Evolutionary conservation across 1,140 invertebrate genomes (phyloP).

Genomic region (Fopius arisanus): DNA sequence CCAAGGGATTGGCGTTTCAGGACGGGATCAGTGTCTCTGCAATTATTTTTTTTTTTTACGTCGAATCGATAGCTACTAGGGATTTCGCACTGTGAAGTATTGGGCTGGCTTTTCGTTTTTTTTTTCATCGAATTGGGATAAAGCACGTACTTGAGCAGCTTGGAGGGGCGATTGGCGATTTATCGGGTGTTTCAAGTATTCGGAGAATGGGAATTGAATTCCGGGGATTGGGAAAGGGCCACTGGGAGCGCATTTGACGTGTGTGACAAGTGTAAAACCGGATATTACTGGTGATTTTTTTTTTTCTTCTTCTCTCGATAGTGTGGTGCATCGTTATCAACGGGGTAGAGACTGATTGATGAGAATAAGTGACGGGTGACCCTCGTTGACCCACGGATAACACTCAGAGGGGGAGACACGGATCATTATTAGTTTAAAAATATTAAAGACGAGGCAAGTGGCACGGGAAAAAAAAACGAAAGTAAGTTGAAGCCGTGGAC

Average conservation of each 20-base stretch:
- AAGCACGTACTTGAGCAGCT: neutral
- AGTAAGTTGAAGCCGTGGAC: conserved; percentile 21
- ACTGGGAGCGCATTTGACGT: neutral
- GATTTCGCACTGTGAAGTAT: neutral
- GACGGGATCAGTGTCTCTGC: conserved; percentile 19
- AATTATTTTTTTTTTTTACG: conserved; percentile 20
- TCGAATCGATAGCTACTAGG: conserved; percentile 19
- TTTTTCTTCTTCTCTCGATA: conserved; percentile 10
- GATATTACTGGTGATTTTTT: conserved; percentile 41
- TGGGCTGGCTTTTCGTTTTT: too few relatives aligned
- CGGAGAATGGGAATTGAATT: neutral
- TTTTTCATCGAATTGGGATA: too few relatives aligned
- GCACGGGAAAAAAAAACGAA: conserved; percentile 22
- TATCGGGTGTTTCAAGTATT: neutral
- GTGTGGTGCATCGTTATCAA: conserved; percentile 21
- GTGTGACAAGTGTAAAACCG: conserved; percentile 21
- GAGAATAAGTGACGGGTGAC: conserved; percentile 37
- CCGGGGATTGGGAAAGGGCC: neutral
- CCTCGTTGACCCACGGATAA: conserved; percentile 45
- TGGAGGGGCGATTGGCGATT: neutral
- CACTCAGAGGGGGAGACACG: conserved; percentile 35
- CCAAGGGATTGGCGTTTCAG: neutral
- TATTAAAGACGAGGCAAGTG: neutral
- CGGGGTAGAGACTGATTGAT: conserved; percentile 47
- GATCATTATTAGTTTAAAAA: conserved; percentile 7